Conservation (phyloP, 2,113 vertebrate genomes). For the Lasiurus borealis region DNA sequence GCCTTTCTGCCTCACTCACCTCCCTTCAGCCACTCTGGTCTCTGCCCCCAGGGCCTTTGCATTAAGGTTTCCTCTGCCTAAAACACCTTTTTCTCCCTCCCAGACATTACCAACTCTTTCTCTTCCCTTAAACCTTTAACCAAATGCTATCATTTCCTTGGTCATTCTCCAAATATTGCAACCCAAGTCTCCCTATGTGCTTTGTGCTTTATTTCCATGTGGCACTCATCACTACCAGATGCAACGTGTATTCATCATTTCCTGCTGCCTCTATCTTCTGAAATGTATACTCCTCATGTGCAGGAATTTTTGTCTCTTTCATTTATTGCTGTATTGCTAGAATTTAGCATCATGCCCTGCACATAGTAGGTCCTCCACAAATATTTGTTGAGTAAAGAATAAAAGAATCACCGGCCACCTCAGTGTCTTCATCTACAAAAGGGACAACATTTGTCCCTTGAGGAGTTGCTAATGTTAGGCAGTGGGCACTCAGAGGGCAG, state of each 20-base stretch:
- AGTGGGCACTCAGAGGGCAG: not conserved
- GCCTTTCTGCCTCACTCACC: not conserved
- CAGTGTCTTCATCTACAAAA: not conserved
- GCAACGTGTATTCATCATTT: not conserved
- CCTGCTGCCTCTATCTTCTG: not conserved
- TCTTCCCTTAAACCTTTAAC: not conserved
- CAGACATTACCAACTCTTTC: not conserved
- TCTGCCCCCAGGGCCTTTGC: not conserved
- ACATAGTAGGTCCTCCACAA: not conserved
- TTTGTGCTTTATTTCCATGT: not conserved
- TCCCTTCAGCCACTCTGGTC: fast-evolving
- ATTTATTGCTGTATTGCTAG: not conserved
- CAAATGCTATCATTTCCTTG: not conserved
- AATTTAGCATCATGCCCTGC: not conserved
- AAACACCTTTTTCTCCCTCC: not conserved
- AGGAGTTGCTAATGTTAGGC: not conserved
- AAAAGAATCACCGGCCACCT: not conserved
- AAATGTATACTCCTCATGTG: not conserved
- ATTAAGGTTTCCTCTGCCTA: not conserved
- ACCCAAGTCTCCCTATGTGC: fast-evolving
- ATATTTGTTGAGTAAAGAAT: not conserved
- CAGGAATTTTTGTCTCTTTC: not conserved
- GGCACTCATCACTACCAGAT: not conserved
- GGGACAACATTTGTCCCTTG: not conserved
- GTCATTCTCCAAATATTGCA: not conserved